A percentile compares a stretch with the other conserved stretches of the same genome.
phyloP scores from a whole-genome alignment of 1,140 invertebrate genomes.

The Drosophila sp. region DNA sequence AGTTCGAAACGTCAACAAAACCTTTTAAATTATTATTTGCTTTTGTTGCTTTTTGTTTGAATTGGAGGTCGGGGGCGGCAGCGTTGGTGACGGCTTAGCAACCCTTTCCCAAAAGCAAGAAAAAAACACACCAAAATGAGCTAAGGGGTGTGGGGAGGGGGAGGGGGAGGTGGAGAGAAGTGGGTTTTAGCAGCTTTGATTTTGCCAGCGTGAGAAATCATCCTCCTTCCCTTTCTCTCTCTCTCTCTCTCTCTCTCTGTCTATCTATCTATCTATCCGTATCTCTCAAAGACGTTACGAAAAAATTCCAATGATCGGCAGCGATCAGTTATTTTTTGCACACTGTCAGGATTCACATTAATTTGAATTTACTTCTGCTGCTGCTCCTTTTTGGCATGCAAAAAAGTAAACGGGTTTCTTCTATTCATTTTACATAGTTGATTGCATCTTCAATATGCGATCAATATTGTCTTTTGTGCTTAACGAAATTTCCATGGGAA shows the following conservation, averaged over 20 bases:
- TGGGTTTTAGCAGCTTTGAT: slow-evolving; percentile 5
- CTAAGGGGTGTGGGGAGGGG: background rate
- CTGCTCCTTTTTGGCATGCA: slow-evolving; percentile 45
- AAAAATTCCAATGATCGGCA: slow-evolving; percentile 13
- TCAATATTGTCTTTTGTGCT: slow-evolving; percentile 82
- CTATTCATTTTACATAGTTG: slow-evolving; percentile 63
- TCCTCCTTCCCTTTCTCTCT: background rate
- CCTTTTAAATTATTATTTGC: slow-evolving; percentile 83
- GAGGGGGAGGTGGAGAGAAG: background rate
- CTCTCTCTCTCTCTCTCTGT: background rate
- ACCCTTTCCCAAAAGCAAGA: slow-evolving; percentile 37
- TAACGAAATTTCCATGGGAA: slow-evolving; percentile 72
- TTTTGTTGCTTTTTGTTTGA: slow-evolving; percentile 79
- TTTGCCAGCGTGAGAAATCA: background rate
- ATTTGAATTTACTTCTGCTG: slow-evolving; percentile 65
- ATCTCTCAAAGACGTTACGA: background rate
- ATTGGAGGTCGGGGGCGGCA: slow-evolving; percentile 49
- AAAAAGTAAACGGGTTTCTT: slow-evolving; percentile 44
- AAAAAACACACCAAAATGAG: too few species aligned
- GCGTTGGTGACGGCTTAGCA: slow-evolving; percentile 19
- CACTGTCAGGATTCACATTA: slow-evolving; percentile 70
- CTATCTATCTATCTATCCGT: background rate
- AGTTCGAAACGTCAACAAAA: slow-evolving; percentile 82
- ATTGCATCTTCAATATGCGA: slow-evolving; percentile 79
- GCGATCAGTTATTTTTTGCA: slow-evolving; percentile 40